phyloP scores from a whole-genome alignment of 2,113 vertebrate genomes.

The Seriola dumerili region DNA sequence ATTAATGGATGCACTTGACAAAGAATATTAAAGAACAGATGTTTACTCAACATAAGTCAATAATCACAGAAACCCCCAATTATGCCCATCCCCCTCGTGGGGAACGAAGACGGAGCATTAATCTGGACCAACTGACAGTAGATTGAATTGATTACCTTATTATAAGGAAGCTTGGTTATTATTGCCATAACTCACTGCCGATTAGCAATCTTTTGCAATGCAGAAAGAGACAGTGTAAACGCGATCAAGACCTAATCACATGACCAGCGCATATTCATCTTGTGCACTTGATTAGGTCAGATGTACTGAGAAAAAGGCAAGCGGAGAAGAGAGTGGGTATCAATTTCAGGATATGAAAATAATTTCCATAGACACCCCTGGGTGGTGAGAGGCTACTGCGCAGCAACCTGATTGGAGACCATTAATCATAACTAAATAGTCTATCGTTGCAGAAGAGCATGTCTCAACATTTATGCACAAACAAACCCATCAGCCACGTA shows the following conservation, averaged over 20 bases:
- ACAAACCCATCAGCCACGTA: constrained; percentile 33
- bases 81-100: constrained; percentile 65
- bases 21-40: constrained; percentile 82
- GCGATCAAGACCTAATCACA: constrained; percentile 73
- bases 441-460: constrained; percentile 21
- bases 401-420: constrained; percentile 64
- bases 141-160: constrained; percentile 87
- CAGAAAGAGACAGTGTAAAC: constrained; percentile 76
- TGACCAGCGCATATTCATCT: constrained; percentile 75
- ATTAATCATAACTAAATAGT: constrained; percentile 72
- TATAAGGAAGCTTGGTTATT: constrained; percentile 85
- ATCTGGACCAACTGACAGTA: constrained; percentile 80
- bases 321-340: constrained; percentile 69
- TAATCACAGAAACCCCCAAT: constrained; percentile 83
- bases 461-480: constrained; percentile 34
- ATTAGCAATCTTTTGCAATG: constrained; percentile 77
- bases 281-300: constrained; percentile 77
- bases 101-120: constrained; percentile 75
- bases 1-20: constrained; percentile 74
- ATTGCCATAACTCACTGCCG: constrained; percentile 86
- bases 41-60: constrained; percentile 82
- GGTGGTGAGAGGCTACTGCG: constrained; percentile 56
- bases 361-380: constrained; percentile 74
- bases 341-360: constrained; percentile 77
- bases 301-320: constrained; percentile 62